Base-by-base conservation (phyloP, 2,888 invertebrate genomes). In the Plebejus anna region DNA sequence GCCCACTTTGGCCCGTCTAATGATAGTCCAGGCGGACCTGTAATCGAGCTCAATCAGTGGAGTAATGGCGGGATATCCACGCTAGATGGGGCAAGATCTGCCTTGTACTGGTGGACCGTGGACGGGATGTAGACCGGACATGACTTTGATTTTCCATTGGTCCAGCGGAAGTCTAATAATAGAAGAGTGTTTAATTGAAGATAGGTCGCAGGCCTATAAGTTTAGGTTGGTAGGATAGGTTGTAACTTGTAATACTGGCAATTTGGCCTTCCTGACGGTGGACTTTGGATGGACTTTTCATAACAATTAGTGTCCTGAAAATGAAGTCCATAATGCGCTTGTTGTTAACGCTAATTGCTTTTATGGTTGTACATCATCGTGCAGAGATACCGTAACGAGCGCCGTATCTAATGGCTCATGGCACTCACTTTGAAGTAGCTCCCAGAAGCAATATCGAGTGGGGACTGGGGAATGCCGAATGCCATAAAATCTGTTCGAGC, bases 391-490 rank as follows among this genome's bases (percentile, higher is more conserved):
- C 28, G 42, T 72, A 72, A 47, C 22, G 42, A 72, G 47, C 72
- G 22, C 72, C 22, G 47, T 72, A 47, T 72, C 72, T 47, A 72
- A 72, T 47, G 32, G 16, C 11, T 36, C 16, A 16, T 36, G 28
- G 70, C 75, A 76, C 73, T 77, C 78, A 79, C 75, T 76, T 83
- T 83, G 82, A 83, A 83, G 81, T 82, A 81, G 81, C 82, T 82
- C 80, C 78, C 81, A 84, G 84, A 79, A 86, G 84, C 82, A 79
- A 82, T 84, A 83, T 83, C 80, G 80, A 78, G 79, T 81, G 79
- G 81, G 82, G 80, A 78, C 78, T 81, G 79, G 81, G 82, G 82
- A 84, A 82, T 83, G 82, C 84, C 84, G 22, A 22, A 22, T 22
- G 22, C 22, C 22, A 22, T 22, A 22, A 22, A 22, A 22, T 22